phyloP scores from a whole-genome alignment of 2,888 invertebrate genomes.

The Drosophila setosimentum region DNA sequence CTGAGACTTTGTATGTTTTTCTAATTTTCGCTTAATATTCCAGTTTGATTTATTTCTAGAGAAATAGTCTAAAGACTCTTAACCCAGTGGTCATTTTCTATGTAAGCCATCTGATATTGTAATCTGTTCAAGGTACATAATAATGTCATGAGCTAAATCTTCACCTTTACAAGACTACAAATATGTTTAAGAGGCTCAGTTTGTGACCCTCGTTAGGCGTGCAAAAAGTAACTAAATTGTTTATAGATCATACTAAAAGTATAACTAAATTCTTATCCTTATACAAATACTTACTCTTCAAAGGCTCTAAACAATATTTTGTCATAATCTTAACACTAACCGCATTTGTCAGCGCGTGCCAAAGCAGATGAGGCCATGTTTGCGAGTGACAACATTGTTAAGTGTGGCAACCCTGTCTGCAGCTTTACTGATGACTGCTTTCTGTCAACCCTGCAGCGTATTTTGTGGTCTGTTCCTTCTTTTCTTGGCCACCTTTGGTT shows the following conservation, averaged over 20 bases:
- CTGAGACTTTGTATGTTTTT: no score
- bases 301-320: background rate
- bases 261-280: background rate
- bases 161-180: background rate
- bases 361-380: background rate
- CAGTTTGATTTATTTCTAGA: background rate
- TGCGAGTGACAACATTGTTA: slow-evolving; percentile 35
- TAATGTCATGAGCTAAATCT: background rate
- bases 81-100: background rate
- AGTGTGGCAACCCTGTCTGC: slow-evolving; percentile 26
- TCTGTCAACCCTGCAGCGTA: slow-evolving; percentile 39
- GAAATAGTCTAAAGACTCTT: background rate
- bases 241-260: background rate
- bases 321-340: background rate
- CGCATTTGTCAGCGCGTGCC: slow-evolving; percentile 30
- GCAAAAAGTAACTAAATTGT: background rate
- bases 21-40: background rate
- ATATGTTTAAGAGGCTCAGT: background rate
- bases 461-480: slow-evolving; percentile 28
- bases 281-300: background rate
- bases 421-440: slow-evolving; percentile 32
- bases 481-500: background rate
- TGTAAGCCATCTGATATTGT: background rate
- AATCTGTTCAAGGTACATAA: background rate
- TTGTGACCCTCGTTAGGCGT: background rate